Evolutionary conservation across 1,140 invertebrate species (phyloP).

Genomic region (Dryas iulia): DNA sequence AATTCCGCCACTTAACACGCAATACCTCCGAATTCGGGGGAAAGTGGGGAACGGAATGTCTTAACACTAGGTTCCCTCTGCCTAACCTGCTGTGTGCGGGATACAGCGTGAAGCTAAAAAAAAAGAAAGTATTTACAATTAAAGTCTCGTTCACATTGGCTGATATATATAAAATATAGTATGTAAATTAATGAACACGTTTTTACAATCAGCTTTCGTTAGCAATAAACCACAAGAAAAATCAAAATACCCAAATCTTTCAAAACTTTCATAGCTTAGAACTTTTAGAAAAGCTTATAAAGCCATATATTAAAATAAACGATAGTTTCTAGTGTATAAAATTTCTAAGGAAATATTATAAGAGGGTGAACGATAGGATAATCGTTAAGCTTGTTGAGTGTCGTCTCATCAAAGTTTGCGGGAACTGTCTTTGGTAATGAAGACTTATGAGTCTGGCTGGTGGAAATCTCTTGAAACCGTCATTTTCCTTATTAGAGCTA

Average conservation of each 20-base stretch:
- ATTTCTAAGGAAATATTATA: background rate
- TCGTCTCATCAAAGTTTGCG: constrained; percentile 53
- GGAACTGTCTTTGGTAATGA: constrained; percentile 54
- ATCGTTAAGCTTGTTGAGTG: constrained; percentile 43
- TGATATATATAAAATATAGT: too few species aligned
- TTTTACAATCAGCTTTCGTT: too few species aligned
- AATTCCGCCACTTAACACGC: too few species aligned
- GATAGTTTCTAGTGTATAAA: background rate
- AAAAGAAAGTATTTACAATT: too few species aligned
- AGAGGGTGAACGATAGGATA: constrained; percentile 14
- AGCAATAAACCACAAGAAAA: background rate
- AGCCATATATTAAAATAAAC: constrained; percentile 1
- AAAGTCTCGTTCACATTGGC: too few species aligned
- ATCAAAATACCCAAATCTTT: background rate
- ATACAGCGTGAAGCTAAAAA: too few species aligned
- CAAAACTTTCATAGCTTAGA: background rate
- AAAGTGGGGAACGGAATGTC: too few species aligned
- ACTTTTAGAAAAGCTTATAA: background rate
- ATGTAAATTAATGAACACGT: too few species aligned
- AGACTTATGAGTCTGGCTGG: constrained; percentile 66
- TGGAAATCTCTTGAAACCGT: constrained; percentile 50
- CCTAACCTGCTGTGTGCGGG: too few species aligned
- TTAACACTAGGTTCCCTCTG: too few species aligned
- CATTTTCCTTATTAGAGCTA: constrained; percentile 36
- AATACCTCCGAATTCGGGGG: too few species aligned